Evolutionary conservation across 2,797 vertebrate genomes (phyloP), one percentile per base, ranked within the genome.

Genomic region (Poecilia picta): DNA sequence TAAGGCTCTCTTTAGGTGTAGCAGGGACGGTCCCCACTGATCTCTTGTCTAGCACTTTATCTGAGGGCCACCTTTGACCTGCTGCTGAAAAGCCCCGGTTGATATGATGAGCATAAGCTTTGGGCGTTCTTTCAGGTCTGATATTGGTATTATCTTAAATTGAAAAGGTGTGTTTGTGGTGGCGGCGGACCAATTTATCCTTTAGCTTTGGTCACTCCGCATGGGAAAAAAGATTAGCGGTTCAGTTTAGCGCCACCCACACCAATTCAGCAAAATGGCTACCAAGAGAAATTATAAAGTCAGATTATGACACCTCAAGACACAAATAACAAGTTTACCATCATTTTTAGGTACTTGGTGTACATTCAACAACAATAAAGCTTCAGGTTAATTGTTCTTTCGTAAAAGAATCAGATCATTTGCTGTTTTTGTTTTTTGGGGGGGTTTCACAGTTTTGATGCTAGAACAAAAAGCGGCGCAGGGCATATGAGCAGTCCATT

Each of bases 1-100:
- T 92, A 91, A 89, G 83, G 81, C 89, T 31, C 75, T 76, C 95
- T 96, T 92, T 92, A 94, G 95, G 95, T 93, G 95, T 94, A 93
- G 95, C 96, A 96, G 96, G 95, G 92, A 94, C 94, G 91, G 91
- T 88, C 94, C 95, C 95, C 93, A 96, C 97, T 98, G 97, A 98
- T 98, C 97, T 98, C 96, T 97, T 98, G 97, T 97, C 96, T 96
- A 82, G 95, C 96, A 97, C 97, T 97, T 97, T 98, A 98, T 98
- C 97, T 97, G 95, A 96, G 96, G 94, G 95, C 95, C 96, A 98
- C 98, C 97, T 98, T 94, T 98, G 97, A 98, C 98, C 97, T 95
- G 93, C 87, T 82, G 94, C 92, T 98, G 95, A 98, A 97, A 95
- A 94, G 96, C 94, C 96, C 95, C 94, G 93, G 96, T 96, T 98